Conservation (phyloP, 2,113 vertebrate genomes). For the Lophura nycthemera region DNA sequence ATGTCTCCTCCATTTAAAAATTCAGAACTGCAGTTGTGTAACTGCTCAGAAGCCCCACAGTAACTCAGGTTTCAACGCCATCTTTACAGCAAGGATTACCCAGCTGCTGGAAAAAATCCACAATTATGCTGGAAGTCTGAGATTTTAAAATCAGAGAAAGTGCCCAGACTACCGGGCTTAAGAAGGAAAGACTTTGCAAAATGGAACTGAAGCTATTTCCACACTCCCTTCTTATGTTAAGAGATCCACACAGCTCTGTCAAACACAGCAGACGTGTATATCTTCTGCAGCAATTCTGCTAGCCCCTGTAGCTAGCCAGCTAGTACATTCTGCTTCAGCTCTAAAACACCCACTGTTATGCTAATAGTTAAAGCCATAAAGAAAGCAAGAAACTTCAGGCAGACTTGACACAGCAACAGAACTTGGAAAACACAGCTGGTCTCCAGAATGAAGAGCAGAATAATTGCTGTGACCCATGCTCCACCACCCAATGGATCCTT, state of each 20-base stretch:
- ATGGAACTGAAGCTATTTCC: background rate
- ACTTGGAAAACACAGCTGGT: background rate
- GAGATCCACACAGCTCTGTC: background rate
- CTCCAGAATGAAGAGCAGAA: background rate
- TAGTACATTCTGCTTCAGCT: constrained; percentile 17
- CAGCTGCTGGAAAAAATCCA: background rate
- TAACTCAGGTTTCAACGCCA: background rate
- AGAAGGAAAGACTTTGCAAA: background rate
- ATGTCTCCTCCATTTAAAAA: background rate
- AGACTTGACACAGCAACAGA: background rate
- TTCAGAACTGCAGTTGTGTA: background rate
- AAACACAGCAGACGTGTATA: rapidly evolving
- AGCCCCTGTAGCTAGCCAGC: constrained; percentile 24
- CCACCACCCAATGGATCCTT: background rate
- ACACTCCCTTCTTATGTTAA: background rate
- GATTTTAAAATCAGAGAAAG: background rate
- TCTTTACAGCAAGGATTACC: background rate
- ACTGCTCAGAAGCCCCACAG: background rate
- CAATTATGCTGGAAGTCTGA: background rate
- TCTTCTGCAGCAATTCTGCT: background rate
- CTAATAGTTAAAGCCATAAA: background rate
- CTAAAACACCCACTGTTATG: background rate
- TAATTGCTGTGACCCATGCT: background rate
- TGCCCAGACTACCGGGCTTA: background rate
- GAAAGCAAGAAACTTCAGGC: background rate